Evolutionary conservation across 2,113 vertebrate genomes (phyloP).

Genomic region (Larimichthys polyactis): DNA sequence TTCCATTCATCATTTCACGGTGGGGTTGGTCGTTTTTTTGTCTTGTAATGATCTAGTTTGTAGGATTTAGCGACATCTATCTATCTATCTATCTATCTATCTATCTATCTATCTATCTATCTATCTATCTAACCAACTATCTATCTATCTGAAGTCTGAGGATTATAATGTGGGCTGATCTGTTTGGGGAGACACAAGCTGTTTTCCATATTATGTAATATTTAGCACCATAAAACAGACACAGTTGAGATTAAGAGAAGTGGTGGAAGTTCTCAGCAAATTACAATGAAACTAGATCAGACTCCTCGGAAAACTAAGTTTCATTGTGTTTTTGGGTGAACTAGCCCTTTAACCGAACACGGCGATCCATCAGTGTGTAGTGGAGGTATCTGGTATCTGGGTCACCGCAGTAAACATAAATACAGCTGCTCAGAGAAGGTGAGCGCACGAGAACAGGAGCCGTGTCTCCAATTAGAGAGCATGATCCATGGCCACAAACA

Average conservation of each 20-base stretch:
- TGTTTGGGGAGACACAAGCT: not conserved
- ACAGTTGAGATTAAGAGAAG: not conserved
- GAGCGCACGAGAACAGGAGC: slow-evolving; percentile 39
- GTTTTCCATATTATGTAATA: not conserved
- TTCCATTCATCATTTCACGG: no score
- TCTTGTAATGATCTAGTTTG: no score
- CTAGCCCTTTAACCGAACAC: slow-evolving; percentile 7
- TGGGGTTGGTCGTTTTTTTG: no score
- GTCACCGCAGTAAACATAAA: slow-evolving; percentile 50
- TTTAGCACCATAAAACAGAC: not conserved
- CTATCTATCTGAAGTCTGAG: no score
- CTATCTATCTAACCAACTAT: no score
- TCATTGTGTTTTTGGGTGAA: slow-evolving; percentile 1
- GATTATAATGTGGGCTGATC: not conserved
- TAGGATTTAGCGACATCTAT: no score
- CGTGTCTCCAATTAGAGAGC: slow-evolving; percentile 57
- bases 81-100: no score
- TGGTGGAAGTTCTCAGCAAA: not conserved
- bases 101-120: no score
- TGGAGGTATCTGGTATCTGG: slow-evolving; percentile 32
- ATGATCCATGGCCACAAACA: slow-evolving; percentile 47
- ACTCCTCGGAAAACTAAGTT: not conserved
- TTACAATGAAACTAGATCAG: not conserved
- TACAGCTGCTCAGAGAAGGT: slow-evolving; percentile 59
- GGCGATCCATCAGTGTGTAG: not conserved